Evolutionary conservation across 2,113 vertebrate genomes (phyloP), one percentile per base, ranked within the genome.

Genomic region (Gnathonemus echidnorhynchus): DNA sequence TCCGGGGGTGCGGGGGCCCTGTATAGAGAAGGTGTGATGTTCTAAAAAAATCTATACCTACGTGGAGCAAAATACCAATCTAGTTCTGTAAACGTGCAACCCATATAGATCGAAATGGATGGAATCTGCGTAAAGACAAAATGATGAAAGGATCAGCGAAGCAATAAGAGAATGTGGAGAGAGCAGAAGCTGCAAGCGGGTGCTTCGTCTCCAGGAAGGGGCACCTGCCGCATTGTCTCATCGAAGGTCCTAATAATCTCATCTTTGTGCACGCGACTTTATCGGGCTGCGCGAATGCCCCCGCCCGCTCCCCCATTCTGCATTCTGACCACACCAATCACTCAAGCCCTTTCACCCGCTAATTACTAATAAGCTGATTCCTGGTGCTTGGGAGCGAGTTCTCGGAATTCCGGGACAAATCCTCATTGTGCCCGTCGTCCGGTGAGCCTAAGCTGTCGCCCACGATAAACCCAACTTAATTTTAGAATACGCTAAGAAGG

Each of bases 331-430:
- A 17, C 48, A 46, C 89, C 77, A 86, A 56, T 86, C 48, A 86
- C 24, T 50, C 87, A 87, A 85, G 48, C 15, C 11, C 86, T 13
- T 90, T 70, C 89, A 42, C 50, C 88, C n/a, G 17, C 10, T 42
- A 87, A 89, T 66, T 80, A 42, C 62, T 9, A 77, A 88, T 89
- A 42, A 87, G 87, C 85, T 91, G 13, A 87, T 87, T 90, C 89
- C 31, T 3, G 46, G 48, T 52, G 58, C 58, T 87, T 42, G 39
- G n/a, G n/a, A 85, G 21, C 35, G 13, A 58, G 88, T 56, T 58
- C 74, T 53, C 39, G 52, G 42, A 90, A 66, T 70, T 74, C 84
- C 27, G 35, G 56, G 58, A 87, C 53, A 90, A 86, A 87, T 24
- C 83, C 48, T 31, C 48, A 48, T 70, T 62, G 58, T 46, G 27